Evolutionary conservation across 2,113 vertebrate species (phyloP).

Genomic region (Cavia porcellus): DNA sequence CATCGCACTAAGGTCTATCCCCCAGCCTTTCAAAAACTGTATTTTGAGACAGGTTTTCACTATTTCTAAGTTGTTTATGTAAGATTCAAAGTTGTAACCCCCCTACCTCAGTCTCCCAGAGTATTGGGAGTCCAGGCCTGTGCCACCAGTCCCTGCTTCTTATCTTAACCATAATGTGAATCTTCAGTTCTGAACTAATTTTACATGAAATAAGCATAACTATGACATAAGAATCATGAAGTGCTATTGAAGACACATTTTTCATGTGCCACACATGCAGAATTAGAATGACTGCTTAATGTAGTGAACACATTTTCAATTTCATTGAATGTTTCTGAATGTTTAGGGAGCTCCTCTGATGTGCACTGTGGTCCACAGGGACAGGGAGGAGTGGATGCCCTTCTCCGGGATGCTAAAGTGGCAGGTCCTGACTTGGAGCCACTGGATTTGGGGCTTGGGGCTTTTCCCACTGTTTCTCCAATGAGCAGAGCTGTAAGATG

Average conservation of each 20-base stretch:
- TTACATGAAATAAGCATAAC: rapidly evolving
- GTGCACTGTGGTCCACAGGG: rapidly evolving
- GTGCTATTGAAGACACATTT: not conserved
- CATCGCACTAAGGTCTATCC: not conserved
- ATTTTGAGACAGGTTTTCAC: not conserved
- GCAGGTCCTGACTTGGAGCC: no score
- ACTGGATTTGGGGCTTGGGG: rapidly evolving
- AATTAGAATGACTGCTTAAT: not conserved
- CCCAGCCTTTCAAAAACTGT: not conserved
- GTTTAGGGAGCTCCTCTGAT: not conserved
- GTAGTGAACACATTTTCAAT: not conserved
- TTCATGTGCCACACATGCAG: not conserved
- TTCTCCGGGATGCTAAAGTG: not conserved
- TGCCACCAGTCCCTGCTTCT: not conserved
- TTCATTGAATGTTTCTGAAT: not conserved
- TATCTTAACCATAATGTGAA: not conserved
- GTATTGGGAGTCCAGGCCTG: not conserved
- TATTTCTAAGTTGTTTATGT: not conserved
- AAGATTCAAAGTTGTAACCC: not conserved
- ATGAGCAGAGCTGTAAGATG: not conserved
- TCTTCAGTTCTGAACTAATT: not conserved
- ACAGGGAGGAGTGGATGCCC: not conserved
- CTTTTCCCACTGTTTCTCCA: not conserved
- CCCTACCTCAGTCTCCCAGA: not conserved
- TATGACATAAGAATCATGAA: not conserved